Conservation (phyloP, 2,888 invertebrate genomes). For the Coelopa pilipes region DNA sequence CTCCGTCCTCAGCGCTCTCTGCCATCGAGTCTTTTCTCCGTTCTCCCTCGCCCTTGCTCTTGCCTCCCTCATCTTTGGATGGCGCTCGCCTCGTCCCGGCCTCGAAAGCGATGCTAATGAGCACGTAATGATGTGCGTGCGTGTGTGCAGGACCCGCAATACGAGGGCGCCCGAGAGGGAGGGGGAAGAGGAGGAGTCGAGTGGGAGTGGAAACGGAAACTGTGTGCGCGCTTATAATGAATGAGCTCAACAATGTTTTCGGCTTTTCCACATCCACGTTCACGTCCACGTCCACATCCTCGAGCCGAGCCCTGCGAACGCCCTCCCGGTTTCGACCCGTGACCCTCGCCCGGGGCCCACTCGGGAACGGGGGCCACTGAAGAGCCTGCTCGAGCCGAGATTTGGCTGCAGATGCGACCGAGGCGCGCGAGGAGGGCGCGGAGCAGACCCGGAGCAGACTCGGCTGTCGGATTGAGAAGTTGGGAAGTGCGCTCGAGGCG, state of each 20-base stretch:
- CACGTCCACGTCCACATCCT: background rate
- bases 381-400: background rate
- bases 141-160: slow-evolving; percentile 3
- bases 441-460: too few relatives aligned
- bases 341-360: background rate
- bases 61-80: background rate
- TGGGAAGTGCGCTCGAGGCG: slow-evolving; percentile 7
- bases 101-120: slow-evolving; percentile 16
- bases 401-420: background rate
- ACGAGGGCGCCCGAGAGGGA: background rate
- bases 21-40: too few relatives aligned
- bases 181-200: background rate
- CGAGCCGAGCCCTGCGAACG: background rate
- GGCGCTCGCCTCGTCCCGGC: background rate
- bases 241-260: slow-evolving; percentile 23
- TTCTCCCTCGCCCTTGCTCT: too few relatives aligned
- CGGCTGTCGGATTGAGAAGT: background rate
- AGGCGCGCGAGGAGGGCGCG: background rate
- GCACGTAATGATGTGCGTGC: background rate
- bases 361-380: background rate
- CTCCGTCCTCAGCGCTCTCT: too few relatives aligned
- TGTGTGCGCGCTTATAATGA: slow-evolving; percentile 25
- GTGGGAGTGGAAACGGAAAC: background rate
- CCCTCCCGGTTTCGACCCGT: background rate
- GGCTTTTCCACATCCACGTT: background rate